Evolutionary conservation across 2,113 vertebrate species (phyloP).

Genomic region (Aegotheles bennettii): DNA sequence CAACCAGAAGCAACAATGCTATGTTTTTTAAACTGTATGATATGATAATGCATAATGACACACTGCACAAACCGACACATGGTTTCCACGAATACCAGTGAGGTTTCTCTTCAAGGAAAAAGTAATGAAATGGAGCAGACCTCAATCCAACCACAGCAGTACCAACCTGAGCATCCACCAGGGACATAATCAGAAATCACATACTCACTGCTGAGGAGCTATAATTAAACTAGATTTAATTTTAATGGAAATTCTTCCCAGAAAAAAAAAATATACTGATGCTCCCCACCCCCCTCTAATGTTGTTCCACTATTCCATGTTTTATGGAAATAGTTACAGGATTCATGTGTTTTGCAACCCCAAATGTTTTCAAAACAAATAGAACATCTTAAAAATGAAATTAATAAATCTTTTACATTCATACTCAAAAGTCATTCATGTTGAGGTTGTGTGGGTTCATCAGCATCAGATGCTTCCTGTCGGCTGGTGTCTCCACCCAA

Average conservation of each 20-base stretch:
- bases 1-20: slow-evolving; percentile 42
- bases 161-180: slow-evolving; percentile 69
- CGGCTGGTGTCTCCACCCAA: slow-evolving; percentile 57
- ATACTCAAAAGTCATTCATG: slow-evolving; percentile 45
- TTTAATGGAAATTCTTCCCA: slow-evolving; percentile 79
- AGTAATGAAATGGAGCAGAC: slow-evolving; percentile 76
- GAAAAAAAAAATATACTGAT: slow-evolving; percentile 45
- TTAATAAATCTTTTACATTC: slow-evolving; percentile 64
- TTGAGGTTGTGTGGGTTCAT: slow-evolving; percentile 61
- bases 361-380: slow-evolving; percentile 70
- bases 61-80: slow-evolving; percentile 11
- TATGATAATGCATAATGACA: slow-evolving; percentile 58
- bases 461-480: slow-evolving; percentile 57
- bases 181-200: slow-evolving; percentile 79
- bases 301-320: slow-evolving; percentile 60
- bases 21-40: slow-evolving; percentile 43
- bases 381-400: slow-evolving; percentile 62
- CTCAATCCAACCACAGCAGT: slow-evolving; percentile 73
- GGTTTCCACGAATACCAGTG: slow-evolving; percentile 50
- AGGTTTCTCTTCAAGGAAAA: slow-evolving; percentile 72
- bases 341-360: slow-evolving; percentile 66
- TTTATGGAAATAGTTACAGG: slow-evolving; percentile 71
- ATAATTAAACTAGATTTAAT: slow-evolving; percentile 82
- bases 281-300: slow-evolving; percentile 28
- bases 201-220: slow-evolving; percentile 74